Evolutionary conservation across 2,113 vertebrate species (phyloP), one percentile per base, ranked within the genome.

Genomic region (Albula goreensis): DNA sequence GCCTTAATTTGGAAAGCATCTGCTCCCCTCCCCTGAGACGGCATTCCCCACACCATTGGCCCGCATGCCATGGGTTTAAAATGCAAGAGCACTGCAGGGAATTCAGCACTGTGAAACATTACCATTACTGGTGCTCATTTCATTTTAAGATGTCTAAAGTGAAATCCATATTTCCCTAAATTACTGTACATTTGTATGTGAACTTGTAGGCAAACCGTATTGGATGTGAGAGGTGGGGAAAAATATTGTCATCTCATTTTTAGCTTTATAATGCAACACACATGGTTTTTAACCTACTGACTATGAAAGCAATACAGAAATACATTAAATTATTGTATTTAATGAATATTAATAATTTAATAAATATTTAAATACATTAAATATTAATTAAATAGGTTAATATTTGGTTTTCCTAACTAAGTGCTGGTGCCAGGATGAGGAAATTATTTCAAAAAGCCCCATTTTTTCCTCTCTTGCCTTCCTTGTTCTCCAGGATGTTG

Each of bases 401-500:
- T 66, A 4, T 66, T 66, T 66, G 60, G 17, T 22, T 66, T 5
- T 9, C 22, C 17, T 22, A 19, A 66, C 15, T 19, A 1, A 13
- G 11, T 19, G 60, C 17, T 66, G 60, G 60, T 66, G 4, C 22
- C 4, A 22, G 17, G 7, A 13, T 19, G 22, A 19, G 22, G 3
- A 63, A 66, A 66, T 66, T 66, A 19, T 41, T 41, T 15, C 60
- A 66, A 66, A 66, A 22, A 22, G 15, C 60, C 60, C 60, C 4
- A 8, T 22, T 3, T 66, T 3, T 3, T 22, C 7, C 9, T 52
- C 48, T 0, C 52, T 25, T 89, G 98, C 98, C 98, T 96, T 99
- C 98, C 83, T 98, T 94, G 74, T 99, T 99, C 88, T 99, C 98
- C 92, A 99, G 93, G 91, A 99, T 99, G 91, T 99, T 99, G 31